Base-by-base conservation (phyloP, 37 sponge, comb jelly and placozoan genomes). In the Crambe crambe region DNA sequence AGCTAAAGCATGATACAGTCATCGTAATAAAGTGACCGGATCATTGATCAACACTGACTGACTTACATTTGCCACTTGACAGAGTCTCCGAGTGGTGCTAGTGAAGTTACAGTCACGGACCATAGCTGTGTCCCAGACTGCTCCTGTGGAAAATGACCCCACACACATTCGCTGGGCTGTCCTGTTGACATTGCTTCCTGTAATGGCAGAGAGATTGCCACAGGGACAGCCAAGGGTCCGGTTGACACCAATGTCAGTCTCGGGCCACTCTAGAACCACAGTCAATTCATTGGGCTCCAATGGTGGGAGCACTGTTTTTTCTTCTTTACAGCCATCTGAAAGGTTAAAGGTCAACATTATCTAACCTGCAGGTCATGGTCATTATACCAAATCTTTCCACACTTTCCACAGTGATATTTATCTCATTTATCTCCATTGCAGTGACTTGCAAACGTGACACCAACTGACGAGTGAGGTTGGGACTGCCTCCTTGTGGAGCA, bases 61-160 rank as follows among this genome's bases (percentile, higher is more conserved):
- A 69, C 84, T 76, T 62, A 87, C 87, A 29, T 64, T 47, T 37
- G 76, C 29, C 26, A 87, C 42, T 3, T 58, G 68, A 42, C 87
- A 87, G 8, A 87, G 58, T 1, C 30, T 21, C 38, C 75, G 36
- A 2, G 70, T 68, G 1, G 34, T 34, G 47, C 25, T 58, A 54
- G 67, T 80, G 60, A 87, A 87, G 56, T 87, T 51, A 37, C 87
- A 87, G 0, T 30, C n/a, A 8, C 21, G 9, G 6, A 26, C 67
- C 32, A 62, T 21, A 29, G 76, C 75, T 22, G n/a, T 58, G 22
- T 42, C 62, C 87, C 87, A 87, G 39, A 30, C 1, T 56, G 63
- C 87, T 64, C 80, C 81, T 72, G 2, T 2, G 9, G 34, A 31
- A 34, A 65, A 65, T 18, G 27, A 3, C 30, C 66, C 66, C 12